phyloP scores from a whole-genome alignment of 2,797 vertebrate species.

The Xenentodon cancila region DNA sequence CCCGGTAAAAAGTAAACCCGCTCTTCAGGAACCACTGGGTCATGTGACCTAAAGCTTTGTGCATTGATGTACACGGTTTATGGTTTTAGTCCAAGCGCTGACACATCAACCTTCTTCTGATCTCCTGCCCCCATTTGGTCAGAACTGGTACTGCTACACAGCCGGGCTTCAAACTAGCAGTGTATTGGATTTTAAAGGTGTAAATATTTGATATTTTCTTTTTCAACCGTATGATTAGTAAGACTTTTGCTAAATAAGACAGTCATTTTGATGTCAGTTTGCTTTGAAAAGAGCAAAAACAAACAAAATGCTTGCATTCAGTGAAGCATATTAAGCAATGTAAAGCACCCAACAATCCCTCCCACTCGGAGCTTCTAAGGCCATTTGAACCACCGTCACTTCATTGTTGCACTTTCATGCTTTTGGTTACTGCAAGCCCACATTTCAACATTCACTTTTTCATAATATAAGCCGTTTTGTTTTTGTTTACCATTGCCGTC shows the following conservation, averaged over 20 bases:
- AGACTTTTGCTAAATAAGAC: constrained; percentile 56
- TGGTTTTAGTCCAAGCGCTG: no score
- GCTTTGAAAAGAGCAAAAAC: constrained; percentile 66
- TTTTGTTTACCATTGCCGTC: constrained; percentile 10
- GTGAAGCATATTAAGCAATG: constrained; percentile 23
- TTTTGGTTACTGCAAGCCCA: constrained; percentile 16
- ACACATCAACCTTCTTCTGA: no score
- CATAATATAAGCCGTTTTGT: no score
- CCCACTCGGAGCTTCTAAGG: constrained; percentile 58
- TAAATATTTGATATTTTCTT: neutral
- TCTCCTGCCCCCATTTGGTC: no score
- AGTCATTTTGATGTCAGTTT: constrained; percentile 48
- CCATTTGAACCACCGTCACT: constrained; percentile 50
- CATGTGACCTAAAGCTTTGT: no score
- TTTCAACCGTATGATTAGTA: constrained; percentile 43
- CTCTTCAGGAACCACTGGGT: no score
- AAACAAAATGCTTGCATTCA: constrained; percentile 49
- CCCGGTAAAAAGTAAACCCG: no score
- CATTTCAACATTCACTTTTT: constrained; percentile 49
- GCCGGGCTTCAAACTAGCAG: neutral
- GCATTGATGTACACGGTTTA: no score
- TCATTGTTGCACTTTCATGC: constrained; percentile 29
- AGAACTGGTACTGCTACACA: no score
- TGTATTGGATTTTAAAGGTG: no score
- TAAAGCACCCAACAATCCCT: constrained; percentile 45